These are phyloP conservation scores for Schizotus pectinicornis DNA, from an alignment of 2,888 invertebrate genomes.

Conservation along the genomic window DNA sequence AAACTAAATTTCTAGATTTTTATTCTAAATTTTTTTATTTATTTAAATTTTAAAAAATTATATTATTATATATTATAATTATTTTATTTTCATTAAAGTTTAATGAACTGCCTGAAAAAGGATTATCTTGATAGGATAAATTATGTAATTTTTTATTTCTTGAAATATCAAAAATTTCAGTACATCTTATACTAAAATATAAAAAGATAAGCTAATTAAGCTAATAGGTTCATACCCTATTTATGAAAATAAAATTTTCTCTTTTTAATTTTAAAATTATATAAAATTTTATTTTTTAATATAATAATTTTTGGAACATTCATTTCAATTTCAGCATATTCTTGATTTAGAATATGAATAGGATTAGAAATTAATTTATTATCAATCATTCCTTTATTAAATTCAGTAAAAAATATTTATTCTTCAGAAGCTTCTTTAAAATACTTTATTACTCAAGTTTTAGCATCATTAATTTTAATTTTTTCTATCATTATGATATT, in stretches of 20 bases:
- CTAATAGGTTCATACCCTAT: slow-evolving; percentile 61
- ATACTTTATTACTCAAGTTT: slow-evolving; percentile 67
- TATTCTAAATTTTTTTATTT: no score
- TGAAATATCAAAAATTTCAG: slow-evolving; percentile 67
- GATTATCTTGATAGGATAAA: slow-evolving; percentile 69
- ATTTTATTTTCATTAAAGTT: slow-evolving; percentile 22
- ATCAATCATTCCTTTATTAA: slow-evolving; percentile 67
- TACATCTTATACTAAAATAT: slow-evolving; percentile 70
- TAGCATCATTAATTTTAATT: slow-evolving; percentile 64
- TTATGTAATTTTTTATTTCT: slow-evolving; percentile 60
- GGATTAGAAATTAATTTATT: slow-evolving; percentile 70
- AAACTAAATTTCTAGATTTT: no score
- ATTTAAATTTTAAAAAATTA: no score
- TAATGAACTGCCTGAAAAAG: slow-evolving; percentile 64
- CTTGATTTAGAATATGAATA: slow-evolving; percentile 64
- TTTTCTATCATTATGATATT: slow-evolving; percentile 58
- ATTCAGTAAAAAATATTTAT: slow-evolving; percentile 59
- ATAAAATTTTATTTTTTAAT: slow-evolving; percentile 61
- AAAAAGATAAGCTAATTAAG: slow-evolving; percentile 64
- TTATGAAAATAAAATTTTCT: slow-evolving; percentile 61
- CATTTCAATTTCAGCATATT: slow-evolving; percentile 59
- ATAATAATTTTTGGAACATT: slow-evolving; percentile 59
- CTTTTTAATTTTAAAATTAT: slow-evolving; percentile 63
- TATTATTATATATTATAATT: slow-evolving; percentile 15
- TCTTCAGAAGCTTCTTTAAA: slow-evolving; percentile 65